Conservation (phyloP, 1,140 invertebrate genomes). For the Drosophila ananassae region DNA sequence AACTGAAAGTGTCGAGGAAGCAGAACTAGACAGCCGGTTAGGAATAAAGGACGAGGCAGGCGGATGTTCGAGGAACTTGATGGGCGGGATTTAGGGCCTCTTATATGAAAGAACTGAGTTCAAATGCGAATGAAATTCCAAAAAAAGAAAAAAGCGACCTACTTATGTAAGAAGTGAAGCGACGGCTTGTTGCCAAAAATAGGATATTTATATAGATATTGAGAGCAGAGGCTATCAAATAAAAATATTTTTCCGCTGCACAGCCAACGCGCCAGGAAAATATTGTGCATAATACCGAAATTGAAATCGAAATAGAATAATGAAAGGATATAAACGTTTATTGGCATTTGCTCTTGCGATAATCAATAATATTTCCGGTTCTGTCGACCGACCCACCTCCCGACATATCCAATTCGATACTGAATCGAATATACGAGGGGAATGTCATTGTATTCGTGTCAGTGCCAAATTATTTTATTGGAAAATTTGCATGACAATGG, state of each 20-base stretch:
- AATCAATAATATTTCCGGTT: constrained; percentile 76
- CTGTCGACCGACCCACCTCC: constrained; percentile 8
- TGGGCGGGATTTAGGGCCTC: constrained; percentile 30
- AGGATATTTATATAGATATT: constrained; percentile 8
- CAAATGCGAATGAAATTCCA: constrained; percentile 16
- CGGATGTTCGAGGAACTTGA: background rate
- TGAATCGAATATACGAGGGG: constrained; percentile 16
- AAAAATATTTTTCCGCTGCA: constrained; percentile 62
- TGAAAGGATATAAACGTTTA: constrained; percentile 53
- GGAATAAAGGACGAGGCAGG: constrained; percentile 2
- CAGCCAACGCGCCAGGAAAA: constrained; percentile 29
- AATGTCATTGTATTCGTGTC: constrained; percentile 19
- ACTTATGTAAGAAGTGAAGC: constrained; percentile 70
- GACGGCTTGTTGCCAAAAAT: constrained; percentile 66
- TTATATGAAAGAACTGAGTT: constrained; percentile 36
- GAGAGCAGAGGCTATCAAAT: constrained; percentile 50
- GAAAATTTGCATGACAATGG: constrained; percentile 64
- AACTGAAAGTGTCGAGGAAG: constrained; percentile 50
- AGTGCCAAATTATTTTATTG: constrained; percentile 60
- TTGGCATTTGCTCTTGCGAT: constrained; percentile 57
- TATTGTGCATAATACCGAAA: constrained; percentile 37
- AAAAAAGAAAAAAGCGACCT: constrained; percentile 29
- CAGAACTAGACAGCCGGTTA: constrained; percentile 52
- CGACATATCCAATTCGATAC: constrained; percentile 28
- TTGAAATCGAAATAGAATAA: constrained; percentile 63